Evolutionary conservation across 1,140 invertebrate genomes (phyloP).

Genomic region (Gryon sp.): DNA sequence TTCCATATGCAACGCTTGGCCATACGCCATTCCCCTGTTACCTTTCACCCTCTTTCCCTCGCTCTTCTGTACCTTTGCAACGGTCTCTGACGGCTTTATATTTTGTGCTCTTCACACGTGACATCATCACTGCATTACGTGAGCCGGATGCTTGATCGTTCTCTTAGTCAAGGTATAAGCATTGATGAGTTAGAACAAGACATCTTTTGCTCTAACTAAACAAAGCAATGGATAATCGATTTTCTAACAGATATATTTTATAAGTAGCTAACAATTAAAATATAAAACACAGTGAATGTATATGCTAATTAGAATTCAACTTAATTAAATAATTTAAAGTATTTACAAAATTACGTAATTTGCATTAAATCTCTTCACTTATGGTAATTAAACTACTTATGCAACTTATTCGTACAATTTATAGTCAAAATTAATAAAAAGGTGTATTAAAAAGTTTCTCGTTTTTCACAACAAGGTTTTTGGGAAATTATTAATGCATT

Average conservation of each 20-base stretch:
- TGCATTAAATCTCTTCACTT: too few species aligned
- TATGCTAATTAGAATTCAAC: too few species aligned
- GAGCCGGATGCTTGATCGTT: slow-evolving; percentile 69
- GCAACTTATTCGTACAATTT: too few species aligned
- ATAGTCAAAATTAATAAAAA: too few species aligned
- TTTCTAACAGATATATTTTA: background rate
- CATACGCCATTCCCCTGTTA: slow-evolving; percentile 56
- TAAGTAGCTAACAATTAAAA: background rate
- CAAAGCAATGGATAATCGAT: slow-evolving; percentile 17
- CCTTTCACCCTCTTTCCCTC: too few species aligned
- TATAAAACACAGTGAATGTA: too few species aligned
- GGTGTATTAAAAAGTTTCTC: too few species aligned
- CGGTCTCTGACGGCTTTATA: slow-evolving; percentile 74
- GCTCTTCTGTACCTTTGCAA: slow-evolving; percentile 43
- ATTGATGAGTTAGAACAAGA: slow-evolving; percentile 58
- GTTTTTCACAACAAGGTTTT: too few species aligned
- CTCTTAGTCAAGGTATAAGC: slow-evolving; percentile 37
- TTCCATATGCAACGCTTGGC: slow-evolving; percentile 65
- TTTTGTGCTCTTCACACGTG: slow-evolving; percentile 77
- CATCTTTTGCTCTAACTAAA: slow-evolving; percentile 33
- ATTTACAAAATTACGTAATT: too few species aligned
- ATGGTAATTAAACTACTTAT: too few species aligned
- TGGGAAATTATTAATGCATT: too few species aligned
- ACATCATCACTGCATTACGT: slow-evolving; percentile 79
- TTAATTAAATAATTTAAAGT: too few species aligned